A percentile compares a stretch with the other conserved stretches of the same genome.
Evolutionary conservation across 2,888 invertebrate species (phyloP).

Genomic region (Drosophila cognata): DNA sequence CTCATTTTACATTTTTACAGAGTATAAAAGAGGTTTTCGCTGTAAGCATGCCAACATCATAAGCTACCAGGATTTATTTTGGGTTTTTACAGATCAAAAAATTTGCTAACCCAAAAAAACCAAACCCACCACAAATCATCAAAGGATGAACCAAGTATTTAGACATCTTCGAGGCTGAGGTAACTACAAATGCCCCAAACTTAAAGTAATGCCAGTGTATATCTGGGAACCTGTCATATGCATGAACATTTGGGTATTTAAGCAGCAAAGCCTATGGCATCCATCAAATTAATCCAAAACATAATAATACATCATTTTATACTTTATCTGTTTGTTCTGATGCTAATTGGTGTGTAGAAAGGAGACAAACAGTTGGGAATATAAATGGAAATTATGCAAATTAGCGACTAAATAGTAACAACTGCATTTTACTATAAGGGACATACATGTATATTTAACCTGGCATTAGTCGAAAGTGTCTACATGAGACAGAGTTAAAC

Average conservation of each 20-base stretch:
- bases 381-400: slow-evolving; percentile 54
- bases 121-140: slow-evolving; percentile 18
- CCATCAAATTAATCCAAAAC: slow-evolving; percentile 23
- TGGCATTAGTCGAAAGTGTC: slow-evolving; percentile 22
- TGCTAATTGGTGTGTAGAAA: slow-evolving; percentile 37
- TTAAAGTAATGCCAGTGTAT: not conserved
- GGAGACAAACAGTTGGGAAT: slow-evolving; percentile 17
- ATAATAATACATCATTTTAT: not conserved
- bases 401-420: slow-evolving; percentile 19
- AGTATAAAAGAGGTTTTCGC: not conserved
- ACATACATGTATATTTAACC: slow-evolving; percentile 17
- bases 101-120: not conserved
- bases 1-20: not conserved
- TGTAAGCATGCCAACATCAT: slow-evolving; percentile 12
- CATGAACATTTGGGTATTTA: not conserved
- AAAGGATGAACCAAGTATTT: slow-evolving; percentile 20
- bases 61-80: slow-evolving; percentile 17
- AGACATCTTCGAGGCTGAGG: slow-evolving; percentile 2
- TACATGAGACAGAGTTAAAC: not conserved
- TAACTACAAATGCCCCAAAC: not conserved
- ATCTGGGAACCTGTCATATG: slow-evolving; percentile 12
- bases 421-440: slow-evolving; percentile 40
- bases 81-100: slow-evolving; percentile 5
- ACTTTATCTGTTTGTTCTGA: not conserved
- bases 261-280: slow-evolving; percentile 10